These are phyloP conservation scores for Xestia xanthographa DNA, from an alignment of 2,888 invertebrate species.

Conservation along the genomic window DNA sequence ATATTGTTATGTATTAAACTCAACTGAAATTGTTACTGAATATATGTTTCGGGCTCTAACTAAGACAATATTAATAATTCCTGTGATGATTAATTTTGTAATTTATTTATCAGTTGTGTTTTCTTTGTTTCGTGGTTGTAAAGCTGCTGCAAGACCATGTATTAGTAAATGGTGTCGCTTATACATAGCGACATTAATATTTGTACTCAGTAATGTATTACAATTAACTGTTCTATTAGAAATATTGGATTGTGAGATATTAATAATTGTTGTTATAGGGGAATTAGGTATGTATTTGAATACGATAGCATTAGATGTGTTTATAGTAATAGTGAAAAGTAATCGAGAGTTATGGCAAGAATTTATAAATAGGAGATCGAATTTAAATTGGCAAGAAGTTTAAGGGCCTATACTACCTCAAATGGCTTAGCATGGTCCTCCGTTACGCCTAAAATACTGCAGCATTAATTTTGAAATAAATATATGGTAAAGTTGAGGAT, in stretches of 20 bases:
- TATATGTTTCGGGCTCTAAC: constrained; percentile 15
- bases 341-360: too few species aligned
- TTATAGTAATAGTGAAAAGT: constrained; percentile 7
- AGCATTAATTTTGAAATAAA: too few species aligned
- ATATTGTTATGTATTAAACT: constrained; percentile 18
- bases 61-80: constrained; percentile 1
- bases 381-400: too few species aligned
- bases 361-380: too few species aligned
- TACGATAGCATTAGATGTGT: constrained; percentile 10
- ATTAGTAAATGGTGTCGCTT: constrained; percentile 19
- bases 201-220: constrained; percentile 14
- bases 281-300: constrained; percentile 16
- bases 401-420: too few species aligned
- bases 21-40: constrained; percentile 1
- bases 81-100: constrained; percentile 1
- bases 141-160: not conserved
- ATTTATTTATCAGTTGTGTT: constrained; percentile 15
- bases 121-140: not conserved
- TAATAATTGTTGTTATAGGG: not conserved
- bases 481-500: too few species aligned
- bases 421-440: too few species aligned
- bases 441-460: too few species aligned
- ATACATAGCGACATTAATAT: constrained; percentile 24
- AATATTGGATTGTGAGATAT: not conserved
- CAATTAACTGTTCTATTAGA: not conserved